Evolutionary conservation across 2,113 vertebrate species (phyloP).

Genomic region (Phalacrocorax pelagicus): DNA sequence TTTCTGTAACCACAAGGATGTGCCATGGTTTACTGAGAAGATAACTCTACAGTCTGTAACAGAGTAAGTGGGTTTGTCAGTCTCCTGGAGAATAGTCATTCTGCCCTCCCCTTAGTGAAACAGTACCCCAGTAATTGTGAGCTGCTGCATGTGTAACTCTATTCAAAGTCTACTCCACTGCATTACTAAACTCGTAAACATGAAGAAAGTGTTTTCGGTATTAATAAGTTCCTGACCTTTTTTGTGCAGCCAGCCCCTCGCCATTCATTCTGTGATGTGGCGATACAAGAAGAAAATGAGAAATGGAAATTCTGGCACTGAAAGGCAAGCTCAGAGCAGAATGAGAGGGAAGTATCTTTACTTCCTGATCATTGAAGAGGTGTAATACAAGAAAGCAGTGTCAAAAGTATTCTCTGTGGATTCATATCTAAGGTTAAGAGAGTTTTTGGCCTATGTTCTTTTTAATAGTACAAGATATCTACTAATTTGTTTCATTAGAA

Average conservation of each 20-base stretch:
- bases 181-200: neutral
- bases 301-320: constrained; percentile 2
- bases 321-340: neutral
- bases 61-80: neutral
- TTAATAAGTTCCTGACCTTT: neutral
- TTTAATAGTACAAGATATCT: neutral
- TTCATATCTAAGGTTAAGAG: neutral
- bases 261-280: neutral
- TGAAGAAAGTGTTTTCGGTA: neutral
- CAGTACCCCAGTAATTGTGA: neutral
- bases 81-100: neutral
- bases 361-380: neutral
- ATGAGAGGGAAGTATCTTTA: neutral
- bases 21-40: neutral
- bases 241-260: neutral
- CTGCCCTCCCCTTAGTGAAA: neutral
- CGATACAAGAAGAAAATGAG: neutral
- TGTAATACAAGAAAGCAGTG: neutral
- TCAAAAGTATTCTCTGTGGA: neutral
- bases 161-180: neutral
- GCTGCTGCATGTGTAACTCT: neutral
- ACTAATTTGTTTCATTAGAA: neutral
- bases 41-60: neutral
- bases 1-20: neutral
- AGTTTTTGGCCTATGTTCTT: neutral